These are phyloP conservation scores for Aurelia aurita DNA, from an alignment of 30 jellyfish, hydroid and myxozoan genomes.

Conservation along the genomic window DNA sequence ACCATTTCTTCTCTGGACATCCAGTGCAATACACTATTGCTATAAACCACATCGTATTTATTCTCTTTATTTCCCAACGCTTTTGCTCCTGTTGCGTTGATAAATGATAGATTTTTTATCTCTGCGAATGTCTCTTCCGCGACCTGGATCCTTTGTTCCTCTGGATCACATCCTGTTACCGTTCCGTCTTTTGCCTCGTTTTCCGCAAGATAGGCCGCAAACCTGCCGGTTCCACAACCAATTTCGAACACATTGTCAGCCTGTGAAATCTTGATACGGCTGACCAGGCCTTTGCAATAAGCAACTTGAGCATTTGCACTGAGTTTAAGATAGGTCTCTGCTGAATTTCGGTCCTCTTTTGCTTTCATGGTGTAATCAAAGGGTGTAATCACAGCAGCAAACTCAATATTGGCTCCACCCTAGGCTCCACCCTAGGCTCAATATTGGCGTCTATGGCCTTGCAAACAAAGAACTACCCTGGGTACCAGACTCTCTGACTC, in stretches of 20 bases:
- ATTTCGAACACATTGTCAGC: conserved; percentile 16
- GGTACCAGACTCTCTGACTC: no score
- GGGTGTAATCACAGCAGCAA: no score
- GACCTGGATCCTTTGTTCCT: conserved; percentile 16
- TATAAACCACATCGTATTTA: background rate
- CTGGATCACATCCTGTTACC: conserved; percentile 33
- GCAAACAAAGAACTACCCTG: no score
- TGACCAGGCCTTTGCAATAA: background rate
- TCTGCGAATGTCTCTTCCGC: conserved; percentile 9
- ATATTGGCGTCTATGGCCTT: no score
- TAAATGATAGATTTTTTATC: background rate
- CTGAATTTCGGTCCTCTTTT: background rate
- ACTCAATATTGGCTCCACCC: no score
- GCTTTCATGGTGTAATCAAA: no score
- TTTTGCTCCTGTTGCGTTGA: conserved; percentile 6
- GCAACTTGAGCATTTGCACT: conserved; percentile 16
- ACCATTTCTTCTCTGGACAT: conserved; percentile 13
- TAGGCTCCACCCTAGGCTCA: no score
- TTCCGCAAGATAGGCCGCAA: conserved; percentile 31
- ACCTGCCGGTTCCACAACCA: conserved; percentile 48
- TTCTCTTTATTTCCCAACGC: conserved; percentile 5
- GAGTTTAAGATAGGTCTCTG: conserved; percentile 10
- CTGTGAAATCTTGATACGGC: background rate
- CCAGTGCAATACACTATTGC: conserved; percentile 41
- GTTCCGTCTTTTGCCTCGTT: conserved; percentile 14